Percentiles rank a stretch among this genome's conserved stretches.
These are phyloP conservation scores for Crotalus viridis DNA, from an alignment of 2,113 vertebrate genomes.

Conservation along the genomic window DNA sequence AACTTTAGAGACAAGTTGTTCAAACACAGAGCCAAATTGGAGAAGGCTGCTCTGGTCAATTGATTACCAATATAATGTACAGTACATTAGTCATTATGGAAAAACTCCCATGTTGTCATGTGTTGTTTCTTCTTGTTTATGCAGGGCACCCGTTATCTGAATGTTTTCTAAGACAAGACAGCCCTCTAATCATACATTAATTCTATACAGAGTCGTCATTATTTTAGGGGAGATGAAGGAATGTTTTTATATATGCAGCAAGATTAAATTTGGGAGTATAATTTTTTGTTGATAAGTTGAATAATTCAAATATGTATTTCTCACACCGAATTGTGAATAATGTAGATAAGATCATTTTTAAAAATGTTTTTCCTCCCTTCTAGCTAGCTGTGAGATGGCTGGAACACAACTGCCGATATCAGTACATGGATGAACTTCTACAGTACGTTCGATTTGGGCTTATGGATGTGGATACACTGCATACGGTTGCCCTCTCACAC, in stretches of 20 bases:
- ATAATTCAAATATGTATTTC: slow-evolving; percentile 11
- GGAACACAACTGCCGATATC: slow-evolving; percentile 88
- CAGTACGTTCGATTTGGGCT: slow-evolving; percentile 92
- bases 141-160: background rate
- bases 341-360: background rate
- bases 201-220: background rate
- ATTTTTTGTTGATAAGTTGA: background rate
- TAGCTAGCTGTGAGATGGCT: slow-evolving; percentile 93
- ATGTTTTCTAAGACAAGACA: background rate
- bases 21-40: background rate
- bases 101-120: background rate
- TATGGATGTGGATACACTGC: slow-evolving; percentile 88
- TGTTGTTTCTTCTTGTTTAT: background rate
- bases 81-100: background rate
- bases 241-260: slow-evolving; percentile 1
- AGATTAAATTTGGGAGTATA: slow-evolving; percentile 1
- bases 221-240: background rate
- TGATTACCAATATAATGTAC: background rate
- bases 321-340: background rate
- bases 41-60: background rate
- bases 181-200: background rate
- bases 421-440: slow-evolving; percentile 89
- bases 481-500: slow-evolving; percentile 80
- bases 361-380: slow-evolving; percentile 52
- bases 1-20: background rate